Evolutionary conservation across 2,113 vertebrate species (phyloP), one percentile per base, ranked within the genome.

Genomic region (Lampris incognitus): DNA sequence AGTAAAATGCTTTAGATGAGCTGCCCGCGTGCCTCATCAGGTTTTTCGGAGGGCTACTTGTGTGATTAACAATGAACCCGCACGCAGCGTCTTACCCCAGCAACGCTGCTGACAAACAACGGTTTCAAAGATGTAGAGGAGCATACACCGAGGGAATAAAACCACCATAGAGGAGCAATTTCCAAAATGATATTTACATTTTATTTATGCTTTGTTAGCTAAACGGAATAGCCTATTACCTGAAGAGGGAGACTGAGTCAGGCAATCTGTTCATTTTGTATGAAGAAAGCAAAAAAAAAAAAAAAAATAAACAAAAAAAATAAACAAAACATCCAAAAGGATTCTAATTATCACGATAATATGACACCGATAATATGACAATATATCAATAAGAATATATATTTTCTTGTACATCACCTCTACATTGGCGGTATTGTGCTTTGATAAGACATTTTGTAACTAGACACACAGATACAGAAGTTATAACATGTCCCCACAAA

Each of bases 391-490:
- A 91, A 91, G 87, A 93, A 90, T 89, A 62, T 92, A 93, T 81
- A 74, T 88, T 89, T 90, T 92, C 84, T 92, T 89, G 91, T 90
- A 92, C 84, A 87, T 91, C 88, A 93, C 84, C 91, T 91, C 91
- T 93, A 94, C 92, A 93, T 83, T 78, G 88, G 88, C 63, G 90
- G 76, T 88, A 91, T 93, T 95, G 94, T 95, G 94, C 94, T 95
- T 95, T 90, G 81, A 91, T 93, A 93, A 92, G 92, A 94, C 84
- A 74, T 90, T 91, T 24, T 86, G 88, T 77, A 83, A 94, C 89
- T 91, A 88, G 77, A 91, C 86, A 93, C 63, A 79, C 87, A 89
- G 85, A 92, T 87, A 92, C 86, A 87, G 83, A 91, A 92, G 42
- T 68, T 66, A 61, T 72, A 84, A 85, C 81, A 89, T 24, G 24